Conservation (phyloP, 2,888 invertebrate species). For the Bombylius discolor region DNA sequence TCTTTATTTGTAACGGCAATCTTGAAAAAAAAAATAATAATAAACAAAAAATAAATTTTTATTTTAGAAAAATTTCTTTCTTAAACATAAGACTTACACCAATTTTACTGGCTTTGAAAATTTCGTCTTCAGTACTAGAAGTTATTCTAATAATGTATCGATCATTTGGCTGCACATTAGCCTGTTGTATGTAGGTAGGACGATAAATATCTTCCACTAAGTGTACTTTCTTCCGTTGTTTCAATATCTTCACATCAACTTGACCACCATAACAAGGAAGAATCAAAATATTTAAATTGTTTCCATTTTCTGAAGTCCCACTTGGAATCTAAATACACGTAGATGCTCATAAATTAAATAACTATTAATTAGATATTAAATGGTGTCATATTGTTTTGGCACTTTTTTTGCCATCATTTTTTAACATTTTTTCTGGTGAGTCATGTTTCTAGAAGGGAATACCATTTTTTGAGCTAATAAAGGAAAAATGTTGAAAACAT, state of each 20-base stretch:
- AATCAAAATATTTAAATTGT: slow-evolving; percentile 34
- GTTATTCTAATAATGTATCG: slow-evolving; percentile 41
- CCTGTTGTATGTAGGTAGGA: slow-evolving; percentile 37
- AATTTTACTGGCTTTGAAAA: slow-evolving; percentile 39
- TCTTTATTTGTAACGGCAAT: slow-evolving; percentile 39
- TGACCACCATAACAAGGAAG: slow-evolving; percentile 44
- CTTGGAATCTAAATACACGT: too few species aligned
- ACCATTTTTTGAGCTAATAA: too few species aligned
- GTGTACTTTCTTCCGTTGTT: slow-evolving; percentile 31
- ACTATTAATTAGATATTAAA: too few species aligned
- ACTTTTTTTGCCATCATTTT: too few species aligned
- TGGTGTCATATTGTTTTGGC: too few species aligned
- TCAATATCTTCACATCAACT: slow-evolving; percentile 38
- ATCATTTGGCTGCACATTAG: slow-evolving; percentile 31
- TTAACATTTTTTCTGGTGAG: too few species aligned
- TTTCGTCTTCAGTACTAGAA: slow-evolving; percentile 40
- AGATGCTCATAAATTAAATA: too few species aligned
- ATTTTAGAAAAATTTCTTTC: too few species aligned
- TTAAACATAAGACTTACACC: slow-evolving; percentile 31
- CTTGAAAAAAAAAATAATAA: slow-evolving; percentile 21
- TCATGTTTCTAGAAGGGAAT: too few species aligned
- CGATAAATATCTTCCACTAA: slow-evolving; percentile 35
- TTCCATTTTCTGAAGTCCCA: background rate
- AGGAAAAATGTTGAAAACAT: too few species aligned
- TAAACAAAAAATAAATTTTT: too few species aligned